A percentile compares a stretch with the other conserved stretches of the same genome.
phyloP scores from a whole-genome alignment of 2,888 invertebrate genomes.

The Homarus gammarus region DNA sequence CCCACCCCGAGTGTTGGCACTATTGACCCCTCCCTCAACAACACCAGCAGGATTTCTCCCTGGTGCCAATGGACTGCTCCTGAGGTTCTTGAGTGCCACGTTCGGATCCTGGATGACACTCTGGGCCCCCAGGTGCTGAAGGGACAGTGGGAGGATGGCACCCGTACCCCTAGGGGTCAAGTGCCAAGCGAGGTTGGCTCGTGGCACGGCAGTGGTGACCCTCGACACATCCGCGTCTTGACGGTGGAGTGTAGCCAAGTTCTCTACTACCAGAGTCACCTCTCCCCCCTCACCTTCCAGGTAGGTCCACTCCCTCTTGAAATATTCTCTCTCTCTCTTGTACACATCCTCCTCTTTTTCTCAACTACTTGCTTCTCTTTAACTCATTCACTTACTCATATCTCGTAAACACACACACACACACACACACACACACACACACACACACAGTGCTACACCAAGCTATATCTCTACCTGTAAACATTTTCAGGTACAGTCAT shows the following conservation, averaged over 20 bases:
- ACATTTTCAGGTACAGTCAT: too few species aligned
- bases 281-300: constrained; percentile 52
- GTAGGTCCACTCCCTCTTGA: constrained; percentile 8
- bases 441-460: not conserved
- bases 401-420: not conserved
- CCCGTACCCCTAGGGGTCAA: not conserved
- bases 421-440: not conserved
- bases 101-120: constrained; percentile 41
- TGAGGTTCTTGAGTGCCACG: constrained; percentile 50
- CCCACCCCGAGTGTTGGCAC: not conserved
- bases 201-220: constrained; percentile 43
- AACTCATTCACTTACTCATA: not conserved
- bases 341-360: too few species aligned
- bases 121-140: constrained; percentile 43
- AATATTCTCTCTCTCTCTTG: too few species aligned
- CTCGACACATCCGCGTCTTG: constrained; percentile 26
- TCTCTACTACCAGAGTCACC: constrained; percentile 32
- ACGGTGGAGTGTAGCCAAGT: constrained; percentile 55
- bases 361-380: not conserved
- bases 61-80: constrained; percentile 55
- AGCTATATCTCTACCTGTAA: too few species aligned
- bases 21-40: constrained; percentile 11
- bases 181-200: not conserved
- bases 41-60: not conserved
- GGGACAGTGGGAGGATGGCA: constrained; percentile 49